phyloP scores from a whole-genome alignment of 2,888 invertebrate species.

The Pollenia griseotomentosa region DNA sequence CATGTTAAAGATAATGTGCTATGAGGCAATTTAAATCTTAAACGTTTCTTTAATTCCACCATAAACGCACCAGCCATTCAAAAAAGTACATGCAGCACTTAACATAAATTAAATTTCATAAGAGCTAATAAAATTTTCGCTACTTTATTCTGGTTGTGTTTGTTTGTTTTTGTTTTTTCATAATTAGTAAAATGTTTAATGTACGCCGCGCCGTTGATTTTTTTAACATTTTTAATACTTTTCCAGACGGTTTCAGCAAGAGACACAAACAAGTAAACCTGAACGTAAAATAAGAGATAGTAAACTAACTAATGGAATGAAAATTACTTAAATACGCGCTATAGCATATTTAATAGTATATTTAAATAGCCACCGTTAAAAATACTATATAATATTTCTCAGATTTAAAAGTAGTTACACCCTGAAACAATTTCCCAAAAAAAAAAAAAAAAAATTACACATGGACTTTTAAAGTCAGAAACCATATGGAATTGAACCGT shows the following conservation, averaged over 20 bases:
- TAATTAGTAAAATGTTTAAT: slow-evolving; percentile 20
- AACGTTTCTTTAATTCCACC: neutral
- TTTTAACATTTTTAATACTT: neutral
- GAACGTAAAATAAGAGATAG: neutral
- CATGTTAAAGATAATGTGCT: no score
- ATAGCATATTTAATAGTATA: neutral
- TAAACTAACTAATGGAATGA: neutral
- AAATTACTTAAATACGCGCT: neutral
- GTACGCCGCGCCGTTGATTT: neutral
- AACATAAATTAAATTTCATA: slow-evolving; percentile 39
- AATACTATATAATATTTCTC: no score
- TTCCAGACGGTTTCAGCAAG: slow-evolving; percentile 18
- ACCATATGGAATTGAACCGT: no score
- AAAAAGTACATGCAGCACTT: neutral
- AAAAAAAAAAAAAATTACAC: no score
- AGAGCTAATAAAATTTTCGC: slow-evolving; percentile 23
- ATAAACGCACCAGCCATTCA: neutral
- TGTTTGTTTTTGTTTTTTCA: slow-evolving; percentile 20
- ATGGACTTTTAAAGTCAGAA: no score
- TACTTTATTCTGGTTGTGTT: slow-evolving; percentile 10
- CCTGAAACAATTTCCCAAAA: no score
- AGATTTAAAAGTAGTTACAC: no score
- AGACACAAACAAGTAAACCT: neutral
- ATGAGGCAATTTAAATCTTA: no score
- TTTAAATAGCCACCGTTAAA: no score